Evolutionary conservation across 2,113 vertebrate genomes (phyloP).

Genomic region (Protomyctophum bolini): DNA sequence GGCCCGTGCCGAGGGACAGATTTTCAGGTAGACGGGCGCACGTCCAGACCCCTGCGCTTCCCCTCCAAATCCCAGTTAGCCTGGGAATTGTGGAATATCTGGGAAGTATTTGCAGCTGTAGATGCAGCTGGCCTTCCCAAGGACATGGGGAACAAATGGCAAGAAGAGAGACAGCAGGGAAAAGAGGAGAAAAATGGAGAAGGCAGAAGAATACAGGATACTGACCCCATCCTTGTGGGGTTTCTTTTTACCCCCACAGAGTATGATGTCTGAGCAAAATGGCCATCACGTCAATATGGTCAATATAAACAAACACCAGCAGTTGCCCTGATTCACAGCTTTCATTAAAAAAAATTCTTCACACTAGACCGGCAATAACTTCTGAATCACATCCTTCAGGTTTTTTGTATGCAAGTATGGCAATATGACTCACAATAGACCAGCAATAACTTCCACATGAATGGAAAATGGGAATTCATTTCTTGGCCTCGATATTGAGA

Average conservation of each 20-base stretch:
- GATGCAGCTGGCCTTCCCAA: slow-evolving; percentile 46
- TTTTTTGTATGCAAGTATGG: neutral
- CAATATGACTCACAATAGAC: neutral
- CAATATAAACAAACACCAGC: too few species aligned
- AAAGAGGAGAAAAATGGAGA: slow-evolving; percentile 1
- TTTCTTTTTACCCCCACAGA: neutral
- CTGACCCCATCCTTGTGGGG: neutral
- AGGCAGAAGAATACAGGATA: neutral
- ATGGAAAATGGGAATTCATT: neutral
- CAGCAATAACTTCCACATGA: neutral
- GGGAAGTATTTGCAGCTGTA: slow-evolving; percentile 67
- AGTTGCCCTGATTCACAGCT: too few species aligned
- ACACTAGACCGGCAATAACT: neutral
- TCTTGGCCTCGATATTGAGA: neutral
- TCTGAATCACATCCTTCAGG: neutral
- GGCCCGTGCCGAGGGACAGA: slow-evolving; percentile 28
- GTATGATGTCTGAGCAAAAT: too few species aligned
- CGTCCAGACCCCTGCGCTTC: slow-evolving; percentile 47
- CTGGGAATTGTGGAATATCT: slow-evolving; percentile 50
- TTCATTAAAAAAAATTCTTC: too few species aligned
- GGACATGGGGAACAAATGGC: slow-evolving; percentile 26
- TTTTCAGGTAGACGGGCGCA: slow-evolving; percentile 52
- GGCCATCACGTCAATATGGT: too few species aligned
- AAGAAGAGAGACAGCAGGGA: slow-evolving; percentile 2
- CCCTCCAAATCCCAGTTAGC: slow-evolving; percentile 55